Percentiles rank a stretch among this genome's conserved stretches.
phyloP scores from a whole-genome alignment of 92 coral and sea anemone species.

The Pocillopora grandis region DNA sequence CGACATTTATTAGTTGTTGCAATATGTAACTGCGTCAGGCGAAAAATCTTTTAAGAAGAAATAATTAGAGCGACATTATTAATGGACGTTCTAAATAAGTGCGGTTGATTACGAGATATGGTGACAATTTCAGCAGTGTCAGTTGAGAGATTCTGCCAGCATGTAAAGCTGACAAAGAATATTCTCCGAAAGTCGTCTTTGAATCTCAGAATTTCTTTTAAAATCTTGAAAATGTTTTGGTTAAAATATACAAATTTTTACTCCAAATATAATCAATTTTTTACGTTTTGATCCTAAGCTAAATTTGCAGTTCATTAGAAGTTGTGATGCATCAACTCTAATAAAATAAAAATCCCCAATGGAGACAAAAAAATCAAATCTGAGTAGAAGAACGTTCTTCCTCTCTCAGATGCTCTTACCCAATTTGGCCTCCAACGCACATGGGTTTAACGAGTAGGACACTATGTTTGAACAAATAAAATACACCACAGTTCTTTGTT shows the following conservation, averaged over 20 bases:
- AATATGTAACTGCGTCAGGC: conserved; percentile 12
- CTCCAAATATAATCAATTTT: neutral
- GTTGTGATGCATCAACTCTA: neutral
- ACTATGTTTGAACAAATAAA: conserved; percentile 1
- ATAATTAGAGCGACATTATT: conserved; percentile 24
- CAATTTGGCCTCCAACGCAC: neutral
- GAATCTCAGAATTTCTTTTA: neutral
- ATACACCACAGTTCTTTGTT: neutral
- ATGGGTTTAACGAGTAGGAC: conserved; percentile 20
- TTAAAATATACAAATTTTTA: neutral
- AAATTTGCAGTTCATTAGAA: conserved; percentile 12
- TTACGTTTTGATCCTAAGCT: conserved; percentile 7
- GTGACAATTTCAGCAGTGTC: neutral
- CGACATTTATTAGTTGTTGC: conserved; percentile 20
- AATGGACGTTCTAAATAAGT: conserved; percentile 6
- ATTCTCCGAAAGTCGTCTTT: neutral
- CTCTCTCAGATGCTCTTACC: neutral
- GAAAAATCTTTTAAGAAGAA: conserved; percentile 12
- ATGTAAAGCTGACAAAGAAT: neutral
- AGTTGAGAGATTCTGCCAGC: conserved; percentile 1
- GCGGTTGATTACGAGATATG: neutral
- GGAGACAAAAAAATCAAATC: neutral
- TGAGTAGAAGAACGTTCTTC: neutral
- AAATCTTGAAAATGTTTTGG: neutral
- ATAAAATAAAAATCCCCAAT: neutral